These are phyloP conservation scores for Drosophila nigrodunni DNA, from an alignment of 1,140 invertebrate genomes.

Conservation along the genomic window DNA sequence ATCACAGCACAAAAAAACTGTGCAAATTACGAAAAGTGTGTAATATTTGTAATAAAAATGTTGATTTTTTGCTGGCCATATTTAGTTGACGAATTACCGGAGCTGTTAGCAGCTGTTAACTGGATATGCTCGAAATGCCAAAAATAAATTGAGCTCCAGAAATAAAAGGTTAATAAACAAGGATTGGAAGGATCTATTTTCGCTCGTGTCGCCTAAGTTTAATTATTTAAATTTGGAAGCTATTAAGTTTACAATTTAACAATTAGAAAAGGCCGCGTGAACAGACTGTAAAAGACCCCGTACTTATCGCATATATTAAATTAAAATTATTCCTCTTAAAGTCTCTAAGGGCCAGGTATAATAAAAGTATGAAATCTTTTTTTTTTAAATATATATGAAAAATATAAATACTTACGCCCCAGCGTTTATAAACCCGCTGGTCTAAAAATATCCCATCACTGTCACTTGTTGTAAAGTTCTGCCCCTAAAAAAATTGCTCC, in stretches of 20 bases:
- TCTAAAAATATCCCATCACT: slow-evolving; percentile 20
- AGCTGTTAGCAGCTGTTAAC: background rate
- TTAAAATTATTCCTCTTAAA: too few relatives aligned
- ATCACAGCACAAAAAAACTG: slow-evolving; percentile 17
- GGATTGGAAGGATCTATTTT: background rate
- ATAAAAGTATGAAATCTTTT: too few relatives aligned
- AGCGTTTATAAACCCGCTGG: too few relatives aligned
- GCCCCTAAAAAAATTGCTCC: background rate
- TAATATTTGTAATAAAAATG: slow-evolving; percentile 25
- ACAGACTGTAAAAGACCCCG: too few relatives aligned
- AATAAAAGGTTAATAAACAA: background rate
- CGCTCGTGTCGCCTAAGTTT: too few relatives aligned
- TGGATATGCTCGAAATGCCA: background rate
- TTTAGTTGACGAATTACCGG: background rate
- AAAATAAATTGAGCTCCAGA: background rate
- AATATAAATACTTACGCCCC: too few relatives aligned
- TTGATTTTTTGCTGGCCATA: slow-evolving; percentile 4
- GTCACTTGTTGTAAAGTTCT: background rate
- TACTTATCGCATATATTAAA: too few relatives aligned
- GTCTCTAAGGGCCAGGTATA: too few relatives aligned
- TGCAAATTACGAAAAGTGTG: slow-evolving; percentile 29
- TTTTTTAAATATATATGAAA: too few relatives aligned
- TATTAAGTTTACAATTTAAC: too few relatives aligned
- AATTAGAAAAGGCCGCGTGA: too few relatives aligned
- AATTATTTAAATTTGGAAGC: too few relatives aligned